Evolutionary conservation across 2,888 invertebrate species (phyloP).

Genomic region (Drosophila recens): DNA sequence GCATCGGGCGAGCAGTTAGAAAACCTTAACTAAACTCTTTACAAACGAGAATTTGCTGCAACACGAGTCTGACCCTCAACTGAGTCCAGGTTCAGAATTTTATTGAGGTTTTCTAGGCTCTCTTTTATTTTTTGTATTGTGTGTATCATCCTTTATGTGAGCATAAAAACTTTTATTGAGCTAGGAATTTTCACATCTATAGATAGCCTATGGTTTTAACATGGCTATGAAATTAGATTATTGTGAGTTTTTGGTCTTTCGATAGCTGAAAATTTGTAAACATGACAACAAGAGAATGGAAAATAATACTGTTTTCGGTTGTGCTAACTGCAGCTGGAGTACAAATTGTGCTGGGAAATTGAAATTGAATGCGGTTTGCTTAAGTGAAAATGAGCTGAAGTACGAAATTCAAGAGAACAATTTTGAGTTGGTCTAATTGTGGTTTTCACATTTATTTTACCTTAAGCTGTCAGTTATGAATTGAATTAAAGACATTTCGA

Average conservation of each 20-base stretch:
- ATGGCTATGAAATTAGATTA: slow-evolving; percentile 60
- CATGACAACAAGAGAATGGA: slow-evolving; percentile 34
- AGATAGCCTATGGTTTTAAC: slow-evolving; percentile 43
- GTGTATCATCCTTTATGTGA: slow-evolving; percentile 6
- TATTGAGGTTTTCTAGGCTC: slow-evolving; percentile 38
- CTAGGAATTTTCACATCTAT: slow-evolving; percentile 20
- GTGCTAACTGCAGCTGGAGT: background rate
- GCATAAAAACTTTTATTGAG: slow-evolving; percentile 39
- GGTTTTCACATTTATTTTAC: background rate
- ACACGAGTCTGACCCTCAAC: slow-evolving; percentile 28
- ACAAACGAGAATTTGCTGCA: slow-evolving; percentile 17
- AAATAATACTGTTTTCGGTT: slow-evolving; percentile 18
- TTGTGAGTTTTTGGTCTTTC: slow-evolving; percentile 22
- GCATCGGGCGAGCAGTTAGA: slow-evolving; percentile 65
- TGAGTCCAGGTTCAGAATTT: slow-evolving; percentile 36
- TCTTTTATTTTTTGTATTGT: slow-evolving; percentile 1
- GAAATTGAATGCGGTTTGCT: slow-evolving; percentile 14
- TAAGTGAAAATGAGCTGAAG: background rate
- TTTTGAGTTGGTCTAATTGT: background rate
- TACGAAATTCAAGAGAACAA: background rate
- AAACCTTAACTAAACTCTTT: slow-evolving; percentile 31
- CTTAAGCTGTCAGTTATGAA: background rate
- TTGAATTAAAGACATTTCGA: background rate
- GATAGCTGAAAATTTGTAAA: slow-evolving; percentile 36
- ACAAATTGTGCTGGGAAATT: slow-evolving; percentile 3